Conservation (phyloP, 1,140 invertebrate species). For the Steinernema khuongi region DNA sequence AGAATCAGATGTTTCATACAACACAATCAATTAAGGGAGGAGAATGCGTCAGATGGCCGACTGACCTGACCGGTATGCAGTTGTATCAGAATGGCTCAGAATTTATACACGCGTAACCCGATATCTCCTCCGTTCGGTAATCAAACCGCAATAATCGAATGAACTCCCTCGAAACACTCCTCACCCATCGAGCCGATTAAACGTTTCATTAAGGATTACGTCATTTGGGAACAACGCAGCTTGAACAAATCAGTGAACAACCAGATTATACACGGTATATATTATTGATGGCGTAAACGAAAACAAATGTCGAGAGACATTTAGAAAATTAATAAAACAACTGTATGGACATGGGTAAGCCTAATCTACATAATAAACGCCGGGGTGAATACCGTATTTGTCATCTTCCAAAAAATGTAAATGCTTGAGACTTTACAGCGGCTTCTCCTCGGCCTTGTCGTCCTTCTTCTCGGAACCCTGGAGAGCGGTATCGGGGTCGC, state of each 20-base stretch:
- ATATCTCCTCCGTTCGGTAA: background rate
- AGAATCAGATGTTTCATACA: too few species aligned
- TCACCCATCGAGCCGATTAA: too few species aligned
- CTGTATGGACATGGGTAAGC: too few species aligned
- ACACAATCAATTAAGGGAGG: too few species aligned
- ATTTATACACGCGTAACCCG: slow-evolving; percentile 10
- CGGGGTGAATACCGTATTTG: too few species aligned
- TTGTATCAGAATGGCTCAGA: background rate
- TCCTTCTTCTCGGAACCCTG: background rate
- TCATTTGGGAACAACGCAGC: background rate
- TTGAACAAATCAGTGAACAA: background rate
- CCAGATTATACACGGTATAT: background rate
- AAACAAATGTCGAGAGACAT: background rate
- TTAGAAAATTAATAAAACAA: background rate
- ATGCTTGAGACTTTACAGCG: background rate
- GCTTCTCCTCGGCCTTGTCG: background rate
- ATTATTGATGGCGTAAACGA: background rate
- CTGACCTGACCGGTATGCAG: too few species aligned
- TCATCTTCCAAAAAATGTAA: too few species aligned
- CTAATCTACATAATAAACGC: too few species aligned
- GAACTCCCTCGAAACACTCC: too few species aligned
- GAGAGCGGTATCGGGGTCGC: slow-evolving; percentile 42
- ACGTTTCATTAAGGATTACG: background rate
- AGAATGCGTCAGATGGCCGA: too few species aligned
- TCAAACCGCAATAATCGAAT: background rate